These are phyloP conservation scores for Drosophila kanapiae DNA, from an alignment of 1,140 invertebrate species.

Conservation along the genomic window DNA sequence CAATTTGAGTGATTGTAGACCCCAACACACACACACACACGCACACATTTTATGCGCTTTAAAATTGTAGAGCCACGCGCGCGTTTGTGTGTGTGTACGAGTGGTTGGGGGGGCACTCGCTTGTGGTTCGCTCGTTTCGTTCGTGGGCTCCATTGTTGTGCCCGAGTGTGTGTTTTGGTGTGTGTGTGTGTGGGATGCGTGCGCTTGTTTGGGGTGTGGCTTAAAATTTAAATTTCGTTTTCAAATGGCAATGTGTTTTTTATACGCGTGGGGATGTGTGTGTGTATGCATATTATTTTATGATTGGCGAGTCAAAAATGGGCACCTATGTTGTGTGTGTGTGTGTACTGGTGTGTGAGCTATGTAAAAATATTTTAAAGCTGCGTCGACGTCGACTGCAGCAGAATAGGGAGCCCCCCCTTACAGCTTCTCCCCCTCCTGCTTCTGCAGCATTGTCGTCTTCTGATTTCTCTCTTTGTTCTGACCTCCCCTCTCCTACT, in stretches of 20 bases:
- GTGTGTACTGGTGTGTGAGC: conserved; percentile 37
- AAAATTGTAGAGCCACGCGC: conserved; percentile 69
- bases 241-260: conserved; percentile 78
- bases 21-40: conserved; percentile 40
- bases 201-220: conserved; percentile 82
- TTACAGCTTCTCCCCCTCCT: not conserved
- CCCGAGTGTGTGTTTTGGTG: conserved; percentile 36
- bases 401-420: conserved; percentile 28
- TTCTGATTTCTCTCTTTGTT: conserved; percentile 69
- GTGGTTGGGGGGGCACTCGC: conserved; percentile 40
- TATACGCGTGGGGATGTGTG: conserved; percentile 69
- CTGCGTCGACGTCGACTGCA: conserved; percentile 73
- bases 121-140: conserved; percentile 61
- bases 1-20: conserved; percentile 46
- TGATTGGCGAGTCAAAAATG: conserved; percentile 74
- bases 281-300: conserved; percentile 83
- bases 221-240: conserved; percentile 85
- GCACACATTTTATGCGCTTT: conserved; percentile 79
- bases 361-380: conserved; percentile 84
- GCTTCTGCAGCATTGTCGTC: conserved; percentile 49
- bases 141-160: conserved; percentile 72
- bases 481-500: conserved; percentile 21
- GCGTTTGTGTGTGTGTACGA: conserved; percentile 35
- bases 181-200: conserved; percentile 68
- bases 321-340: conserved; percentile 17